These are phyloP conservation scores for Drosophila anomalata DNA, from an alignment of 2,888 invertebrate genomes.

Conservation along the genomic window DNA sequence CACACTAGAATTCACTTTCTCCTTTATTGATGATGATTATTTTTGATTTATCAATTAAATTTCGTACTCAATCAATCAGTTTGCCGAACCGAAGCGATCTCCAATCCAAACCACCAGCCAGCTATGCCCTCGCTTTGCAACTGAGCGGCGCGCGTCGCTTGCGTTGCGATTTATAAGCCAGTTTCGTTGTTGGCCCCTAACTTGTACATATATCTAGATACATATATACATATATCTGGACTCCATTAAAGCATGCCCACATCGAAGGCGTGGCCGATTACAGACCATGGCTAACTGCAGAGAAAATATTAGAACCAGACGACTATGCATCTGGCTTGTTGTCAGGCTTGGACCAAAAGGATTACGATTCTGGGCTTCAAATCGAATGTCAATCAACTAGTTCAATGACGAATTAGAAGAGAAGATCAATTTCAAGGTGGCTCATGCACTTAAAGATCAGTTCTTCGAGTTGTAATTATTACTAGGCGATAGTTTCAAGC, in stretches of 20 bases:
- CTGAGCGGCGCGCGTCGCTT: conserved; percentile 59
- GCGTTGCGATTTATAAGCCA: conserved; percentile 62
- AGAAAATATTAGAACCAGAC: conserved; percentile 1
- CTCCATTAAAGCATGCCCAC: conserved; percentile 30
- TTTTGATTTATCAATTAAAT: neutral
- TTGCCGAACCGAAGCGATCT: neutral
- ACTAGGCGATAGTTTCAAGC: neutral
- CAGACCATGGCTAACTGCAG: conserved; percentile 24
- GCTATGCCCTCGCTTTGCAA: conserved; percentile 54
- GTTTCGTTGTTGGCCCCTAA: conserved; percentile 36
- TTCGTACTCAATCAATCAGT: conserved; percentile 14
- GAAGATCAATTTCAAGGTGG: neutral
- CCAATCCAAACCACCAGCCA: conserved; percentile 20
- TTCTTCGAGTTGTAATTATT: neutral
- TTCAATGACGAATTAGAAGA: neutral
- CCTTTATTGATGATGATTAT: neutral
- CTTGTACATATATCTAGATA: conserved; percentile 6
- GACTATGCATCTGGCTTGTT: neutral
- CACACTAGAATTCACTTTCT: neutral
- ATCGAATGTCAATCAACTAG: conserved; percentile 1
- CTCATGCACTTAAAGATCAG: neutral
- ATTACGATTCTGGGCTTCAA: neutral
- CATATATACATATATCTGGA: conserved; percentile 17
- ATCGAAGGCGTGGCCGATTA: conserved; percentile 32
- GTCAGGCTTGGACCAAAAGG: neutral